These are phyloP conservation scores for Acanthopleura granulata DNA, from an alignment of 2,888 invertebrate species.

Conservation along the genomic window DNA sequence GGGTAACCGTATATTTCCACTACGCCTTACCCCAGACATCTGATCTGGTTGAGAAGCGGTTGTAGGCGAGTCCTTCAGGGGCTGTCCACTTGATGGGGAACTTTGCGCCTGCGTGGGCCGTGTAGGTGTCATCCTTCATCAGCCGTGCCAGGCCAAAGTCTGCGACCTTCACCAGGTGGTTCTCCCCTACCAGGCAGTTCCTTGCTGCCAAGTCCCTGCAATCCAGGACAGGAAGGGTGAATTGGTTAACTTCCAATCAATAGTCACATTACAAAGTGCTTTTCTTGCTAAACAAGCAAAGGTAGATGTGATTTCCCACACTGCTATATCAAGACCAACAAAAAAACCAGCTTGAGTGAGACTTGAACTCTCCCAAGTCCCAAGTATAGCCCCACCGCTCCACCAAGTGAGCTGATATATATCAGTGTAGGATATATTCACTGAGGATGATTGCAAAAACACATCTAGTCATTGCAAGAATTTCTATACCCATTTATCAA, in stretches of 20 bases:
- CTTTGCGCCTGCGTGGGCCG: conserved; percentile 98
- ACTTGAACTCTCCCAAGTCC: too few species aligned
- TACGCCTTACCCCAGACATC: conserved; percentile 72
- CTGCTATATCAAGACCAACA: too few species aligned
- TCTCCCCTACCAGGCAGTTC: conserved; percentile 97
- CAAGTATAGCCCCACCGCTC: too few species aligned
- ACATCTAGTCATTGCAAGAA: too few species aligned
- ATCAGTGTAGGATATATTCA: too few species aligned
- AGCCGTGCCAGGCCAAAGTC: conserved; percentile 97
- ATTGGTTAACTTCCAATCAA: background rate
- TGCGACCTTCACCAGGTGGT: conserved; percentile 97
- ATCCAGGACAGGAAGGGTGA: conserved; percentile 22
- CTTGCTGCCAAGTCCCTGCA: conserved; percentile 96
- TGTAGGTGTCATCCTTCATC: conserved; percentile 99
- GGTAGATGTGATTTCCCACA: background rate
- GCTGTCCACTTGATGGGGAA: conserved; percentile 99
- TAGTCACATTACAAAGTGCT: background rate
- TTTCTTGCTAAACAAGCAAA: background rate
- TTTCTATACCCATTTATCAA: too few species aligned
- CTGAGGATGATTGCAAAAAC: too few species aligned
- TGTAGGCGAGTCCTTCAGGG: conserved; percentile 98
- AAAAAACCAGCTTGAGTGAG: too few species aligned
- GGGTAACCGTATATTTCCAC: too few species aligned
- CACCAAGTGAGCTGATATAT: too few species aligned
- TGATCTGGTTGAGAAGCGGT: conserved; percentile 94